Base-by-base conservation (phyloP, 2,888 invertebrate species). In the Eueremaeus valkanovi region DNA sequence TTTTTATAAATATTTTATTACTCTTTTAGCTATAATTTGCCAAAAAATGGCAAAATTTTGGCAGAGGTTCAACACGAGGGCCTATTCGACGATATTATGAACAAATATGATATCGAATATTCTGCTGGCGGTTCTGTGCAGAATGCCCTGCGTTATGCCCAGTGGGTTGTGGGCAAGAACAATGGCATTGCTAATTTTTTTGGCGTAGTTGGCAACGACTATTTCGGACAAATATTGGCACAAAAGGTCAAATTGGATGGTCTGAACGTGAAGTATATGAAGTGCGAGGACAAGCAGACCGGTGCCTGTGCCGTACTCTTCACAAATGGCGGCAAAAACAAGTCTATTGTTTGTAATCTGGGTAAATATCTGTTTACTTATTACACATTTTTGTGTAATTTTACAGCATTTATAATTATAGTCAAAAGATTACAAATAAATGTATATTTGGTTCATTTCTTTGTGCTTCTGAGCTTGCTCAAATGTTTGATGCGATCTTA, bases 271-370 rank as follows among this genome's bases (percentile, higher is more conserved):
- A 87, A 88, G 66, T 98, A 97, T 84, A 95, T 31, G 16, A 31
- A 16, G 8, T 27, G 16, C 29, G 58, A 87, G 1, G 86, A 88
- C 18, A 88, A 88, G 77, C 89, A 92, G 1, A 99, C 99, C 16
- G 98, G 98, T 40, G 97, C 95, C 0, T 99, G 98, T 86, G 98
- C 93, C 0, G 98, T 97, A 55, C 87, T 98, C 16, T 89, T 98
- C 73, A 96, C 95, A 0, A 85, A 85, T 70, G 83, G 85, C 74
- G 91, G 92, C 77, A 89, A 90, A 80, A 89, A 90, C n/a, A 51
- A 75, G n/a, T 97, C 97, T 3, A 86, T 98, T 24, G 93, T 93
- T 84, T 97, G 98, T 3, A 93, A 98, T 86, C 86, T 99, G 78
- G 96, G 93, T 21, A 11, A 61, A 2, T 9, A 3, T 61, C 24